Conservation (phyloP, 2,797 vertebrate species). For the Chromis chromis region DNA sequence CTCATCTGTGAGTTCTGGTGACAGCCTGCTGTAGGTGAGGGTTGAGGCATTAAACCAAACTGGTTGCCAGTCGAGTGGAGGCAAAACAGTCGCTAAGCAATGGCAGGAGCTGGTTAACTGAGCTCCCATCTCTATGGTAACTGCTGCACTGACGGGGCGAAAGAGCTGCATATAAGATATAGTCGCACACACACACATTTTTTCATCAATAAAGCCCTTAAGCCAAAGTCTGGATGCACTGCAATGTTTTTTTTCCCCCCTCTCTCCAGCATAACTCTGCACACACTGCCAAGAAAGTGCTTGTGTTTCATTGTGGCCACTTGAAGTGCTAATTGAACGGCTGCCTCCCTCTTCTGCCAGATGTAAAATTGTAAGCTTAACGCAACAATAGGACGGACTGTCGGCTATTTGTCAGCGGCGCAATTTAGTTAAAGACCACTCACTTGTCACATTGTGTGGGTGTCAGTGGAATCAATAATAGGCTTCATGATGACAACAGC, state of each 20-base stretch:
- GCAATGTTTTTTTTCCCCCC: background rate
- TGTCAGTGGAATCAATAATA: constrained; percentile 76
- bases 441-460: constrained; percentile 73
- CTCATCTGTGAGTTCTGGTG: background rate
- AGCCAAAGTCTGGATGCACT: constrained; percentile 36
- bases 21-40: background rate
- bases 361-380: constrained; percentile 65
- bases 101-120: constrained; percentile 42
- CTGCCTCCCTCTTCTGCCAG: constrained; percentile 56
- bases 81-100: constrained; percentile 30
- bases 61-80: constrained; percentile 13
- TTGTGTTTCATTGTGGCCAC: constrained; percentile 43
- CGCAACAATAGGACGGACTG: constrained; percentile 63
- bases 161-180: constrained; percentile 42
- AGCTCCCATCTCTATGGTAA: constrained; percentile 67
- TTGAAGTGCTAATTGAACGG: constrained; percentile 59
- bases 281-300: constrained; percentile 57
- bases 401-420: constrained; percentile 70
- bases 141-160: constrained; percentile 42
- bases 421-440: constrained; percentile 76
- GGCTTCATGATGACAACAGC: constrained; percentile 69
- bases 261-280: constrained; percentile 23
- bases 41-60: constrained; percentile 1
- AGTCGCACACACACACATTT: constrained; percentile 28
- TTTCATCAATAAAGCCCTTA: constrained; percentile 56